Evolutionary conservation across 2,888 invertebrate genomes (phyloP), one percentile per base, ranked within the genome.

Genomic region (Nomada flava): DNA sequence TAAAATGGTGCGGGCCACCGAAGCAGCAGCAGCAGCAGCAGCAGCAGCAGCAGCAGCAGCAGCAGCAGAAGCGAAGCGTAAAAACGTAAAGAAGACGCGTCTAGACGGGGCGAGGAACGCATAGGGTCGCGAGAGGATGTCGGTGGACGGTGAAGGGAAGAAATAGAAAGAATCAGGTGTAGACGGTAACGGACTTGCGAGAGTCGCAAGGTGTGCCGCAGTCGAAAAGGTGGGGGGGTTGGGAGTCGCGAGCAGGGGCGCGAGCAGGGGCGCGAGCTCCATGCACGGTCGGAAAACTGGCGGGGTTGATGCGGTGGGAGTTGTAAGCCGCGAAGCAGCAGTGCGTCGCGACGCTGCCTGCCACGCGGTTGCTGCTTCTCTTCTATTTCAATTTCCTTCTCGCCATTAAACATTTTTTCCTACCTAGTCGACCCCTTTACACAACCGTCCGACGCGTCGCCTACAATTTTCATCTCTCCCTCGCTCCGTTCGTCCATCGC

Each of bases 331-430:
- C 85, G 91, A 87, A 91, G 88, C 92, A 92, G 91, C 92, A 92
- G 92, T 92, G 92, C 92, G 92, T 92, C 92, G 92, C 91, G 92
- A 92, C 91, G 88, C 89, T 86, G 89, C 89, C 90, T 90, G 83
- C 88, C 92, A 92, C 91, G 91, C 92, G 92, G 92, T 92, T 90
- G 89, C 86, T 86, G 70, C 23, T 82, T 63, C 68, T 71, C 50
- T 71, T 42, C 20, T 71, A 62, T 74, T 67, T 67, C 60, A 53
- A 68, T 50, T 23, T 72, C 63, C 74, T 70, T 59, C 57, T 68
- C 60, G 59, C 42, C 82, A 68, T 57, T 47, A 15, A n/a, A 57
- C 47, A 47, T 47, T 15, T 47, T 5, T 2, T 47, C 47, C 47
- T 47, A 47, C 2, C 13, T 47, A 1, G 3, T 47, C 0, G 0